Percentiles rank a stretch among this genome's conserved stretches.
These are phyloP conservation scores for Drosophila percnosoma DNA, from an alignment of 2,888 invertebrate genomes.

Conservation along the genomic window DNA sequence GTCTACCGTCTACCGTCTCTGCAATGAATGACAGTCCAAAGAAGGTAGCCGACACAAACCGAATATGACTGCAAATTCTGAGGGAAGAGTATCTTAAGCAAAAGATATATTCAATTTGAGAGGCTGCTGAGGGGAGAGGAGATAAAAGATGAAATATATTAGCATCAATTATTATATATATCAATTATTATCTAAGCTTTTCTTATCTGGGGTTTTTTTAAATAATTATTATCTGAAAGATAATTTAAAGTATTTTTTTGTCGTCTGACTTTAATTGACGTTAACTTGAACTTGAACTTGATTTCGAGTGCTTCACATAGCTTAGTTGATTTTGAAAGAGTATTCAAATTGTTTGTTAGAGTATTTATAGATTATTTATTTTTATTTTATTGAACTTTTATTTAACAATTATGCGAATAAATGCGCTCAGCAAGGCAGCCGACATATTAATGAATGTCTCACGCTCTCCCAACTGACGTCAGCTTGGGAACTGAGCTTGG, in stretches of 20 bases:
- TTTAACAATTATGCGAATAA: conserved; percentile 68
- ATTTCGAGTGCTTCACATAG: neutral
- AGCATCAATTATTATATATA: neutral
- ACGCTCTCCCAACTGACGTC: conserved; percentile 58
- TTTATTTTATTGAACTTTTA: conserved; percentile 33
- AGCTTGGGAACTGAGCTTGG: conserved; percentile 14
- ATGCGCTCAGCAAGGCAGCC: conserved; percentile 52
- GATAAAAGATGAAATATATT: neutral
- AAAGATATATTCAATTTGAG: neutral
- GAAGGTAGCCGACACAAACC: conserved; percentile 49
- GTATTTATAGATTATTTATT: conserved; percentile 15
- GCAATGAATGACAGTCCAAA: conserved; percentile 69
- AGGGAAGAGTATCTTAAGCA: conserved; percentile 1
- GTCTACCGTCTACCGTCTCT: conserved; percentile 29
- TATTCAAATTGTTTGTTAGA: conserved; percentile 2
- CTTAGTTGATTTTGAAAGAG: neutral
- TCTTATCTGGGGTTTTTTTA: neutral
- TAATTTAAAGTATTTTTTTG: neutral
- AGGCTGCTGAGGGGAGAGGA: neutral
- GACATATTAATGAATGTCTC: conserved; percentile 71
- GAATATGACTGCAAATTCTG: conserved; percentile 42
- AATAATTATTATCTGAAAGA: neutral
- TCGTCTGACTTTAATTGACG: too few relatives aligned
- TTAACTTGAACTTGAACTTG: neutral
- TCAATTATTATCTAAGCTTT: neutral